Base-by-base conservation (phyloP, 2,888 invertebrate species). In the Liopterus haemorrhoidalis region DNA sequence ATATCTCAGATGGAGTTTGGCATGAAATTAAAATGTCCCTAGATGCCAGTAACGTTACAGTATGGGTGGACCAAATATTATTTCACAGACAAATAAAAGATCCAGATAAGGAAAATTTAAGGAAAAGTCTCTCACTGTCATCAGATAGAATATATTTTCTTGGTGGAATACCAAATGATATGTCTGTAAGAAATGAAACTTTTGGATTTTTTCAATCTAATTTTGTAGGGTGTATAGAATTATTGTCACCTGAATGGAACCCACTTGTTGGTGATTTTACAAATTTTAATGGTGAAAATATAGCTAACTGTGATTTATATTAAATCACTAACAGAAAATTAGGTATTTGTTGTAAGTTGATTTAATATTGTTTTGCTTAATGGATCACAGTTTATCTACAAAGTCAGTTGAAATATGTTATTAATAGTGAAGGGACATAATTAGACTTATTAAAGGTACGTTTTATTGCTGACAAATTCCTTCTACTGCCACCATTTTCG, bases 1-100 rank as follows among this genome's bases (percentile, higher is more conserved):
- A 72, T 55, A 61, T 82, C 21, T 71, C 82, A 6, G 84, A 85
- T 59, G 84, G 82, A n/a, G 76, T 79, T 49, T 85, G 84, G 84
- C 85, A 85, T 54, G 71, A 64, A 4, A 51, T 79, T 1, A 64
- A 69, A 24, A 50, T 79, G n/a, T 68, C 61, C 22, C 62, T 76
- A 37, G 62, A 66, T 14, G 67, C 65, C 2, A 59, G 62, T 5
- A 70, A 72, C 50, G 59, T 73, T 37, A 64, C 66, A 1, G 49
- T 77, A 24, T 55, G 58, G 9, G 62, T 76, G 2, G 75, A 78
- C 51, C 60, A 65, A 28, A 59, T 56, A 18, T 38, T 68, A 40
- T 64, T 66, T 1, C 69, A 69, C 8, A 41, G 47, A 15, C 43
- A 48, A 37, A 2, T 55, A 58, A 31, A 64, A 67, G 57, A 70